A percentile compares a stretch with the other conserved stretches of the same genome.
Conservation (phyloP, 2,888 invertebrate genomes). For the Ochropacha duplaris region DNA sequence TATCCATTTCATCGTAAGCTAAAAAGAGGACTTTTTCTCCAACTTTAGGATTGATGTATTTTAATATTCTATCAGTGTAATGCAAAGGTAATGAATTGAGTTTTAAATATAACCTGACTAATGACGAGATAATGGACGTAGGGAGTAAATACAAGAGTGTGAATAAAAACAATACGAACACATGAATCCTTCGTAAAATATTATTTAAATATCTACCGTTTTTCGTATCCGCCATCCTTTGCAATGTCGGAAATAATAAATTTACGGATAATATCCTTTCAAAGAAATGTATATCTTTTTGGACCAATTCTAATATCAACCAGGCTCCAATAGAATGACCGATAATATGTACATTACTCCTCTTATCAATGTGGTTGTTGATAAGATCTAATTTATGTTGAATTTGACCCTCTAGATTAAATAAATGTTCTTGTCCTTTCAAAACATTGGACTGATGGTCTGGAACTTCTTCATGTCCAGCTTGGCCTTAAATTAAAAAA, state of each 20-base stretch:
- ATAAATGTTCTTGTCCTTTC: constrained; percentile 83
- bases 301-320: constrained; percentile 89
- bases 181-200: constrained; percentile 70
- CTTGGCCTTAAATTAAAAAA: constrained; percentile 85
- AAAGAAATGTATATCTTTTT: constrained; percentile 79
- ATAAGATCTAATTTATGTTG: constrained; percentile 91
- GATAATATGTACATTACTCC: constrained; percentile 90
- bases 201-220: constrained; percentile 89
- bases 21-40: constrained; percentile 86
- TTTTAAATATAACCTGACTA: constrained; percentile 83
- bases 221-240: constrained; percentile 89
- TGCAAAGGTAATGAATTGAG: constrained; percentile 74
- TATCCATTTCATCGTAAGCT: constrained; percentile 91
- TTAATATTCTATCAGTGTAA: constrained; percentile 75
- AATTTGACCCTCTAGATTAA: constrained; percentile 90
- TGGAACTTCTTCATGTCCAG: constrained; percentile 83
- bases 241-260: constrained; percentile 94
- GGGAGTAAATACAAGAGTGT: constrained; percentile 79
- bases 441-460: constrained; percentile 73
- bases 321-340: constrained; percentile 97
- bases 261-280: constrained; percentile 84
- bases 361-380: constrained; percentile 86
- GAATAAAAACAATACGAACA: constrained; percentile 61
- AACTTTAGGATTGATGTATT: constrained; percentile 83
- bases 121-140: constrained; percentile 61